Evolutionary conservation across 2,888 invertebrate genomes (phyloP), one percentile per base, ranked within the genome.

Genomic region (Bellardia pandia): DNA sequence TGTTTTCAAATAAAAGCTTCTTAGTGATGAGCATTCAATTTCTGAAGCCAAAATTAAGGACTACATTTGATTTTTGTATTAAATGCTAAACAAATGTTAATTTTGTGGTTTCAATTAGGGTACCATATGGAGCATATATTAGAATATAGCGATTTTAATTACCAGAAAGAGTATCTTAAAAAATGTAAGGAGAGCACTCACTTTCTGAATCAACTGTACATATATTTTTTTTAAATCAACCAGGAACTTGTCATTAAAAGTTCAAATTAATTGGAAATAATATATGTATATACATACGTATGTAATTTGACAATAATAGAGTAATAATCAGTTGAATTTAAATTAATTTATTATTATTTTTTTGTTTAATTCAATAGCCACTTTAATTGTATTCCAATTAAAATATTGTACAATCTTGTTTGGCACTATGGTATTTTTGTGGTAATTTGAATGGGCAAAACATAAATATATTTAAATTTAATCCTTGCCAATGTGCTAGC

Each of bases 201-300:
- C 23, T 23, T 23, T 23, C 23, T 23, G 23, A 23, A 23, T 23
- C 23, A 23, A 23, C 23, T 23, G 23, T 23, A 23, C 23, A 23
- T 23, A 23, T 30, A 42, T 33, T 45, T 56, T 37, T 60, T 69
- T 51, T 40, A 37, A 75, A 51, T 30, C 3, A 45, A 69, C 58
- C 75, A 80, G 79, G 56, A 80, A 85, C 69, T 85, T 85, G 75
- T 80, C 79, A 79, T 75, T 79, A 69, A 75, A 62, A 80, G 66
- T 69, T 75, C 3, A 71, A 85, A 56, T 85, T 79, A 71, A 80
- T 80, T 69, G 62, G 30, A 75, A 64, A 72, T 30, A 23, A 42
- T 23, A 66, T 30, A 68, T 8, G 11, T 72, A 53, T 58, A 74
- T 14, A 53, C 53, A 37, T 53, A 45, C 75, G 53, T 23, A 60